Evolutionary conservation across 1,140 invertebrate genomes (phyloP), one percentile per base, ranked within the genome.

Genomic region (Solenopsis fugax): DNA sequence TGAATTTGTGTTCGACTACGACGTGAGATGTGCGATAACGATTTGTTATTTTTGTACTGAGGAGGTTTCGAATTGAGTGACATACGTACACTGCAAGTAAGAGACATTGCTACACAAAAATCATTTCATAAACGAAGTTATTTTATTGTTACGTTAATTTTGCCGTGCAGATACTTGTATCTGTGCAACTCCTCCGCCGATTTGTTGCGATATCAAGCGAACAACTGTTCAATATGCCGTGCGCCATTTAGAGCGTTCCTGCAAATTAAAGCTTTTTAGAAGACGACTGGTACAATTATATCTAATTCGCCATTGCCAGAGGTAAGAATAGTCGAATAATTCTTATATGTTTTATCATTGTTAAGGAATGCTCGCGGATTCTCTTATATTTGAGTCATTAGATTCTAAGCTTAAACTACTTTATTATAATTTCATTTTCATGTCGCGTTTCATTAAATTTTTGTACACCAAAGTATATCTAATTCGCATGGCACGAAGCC

Each of bases 141-240:
- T 89, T 64, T 69, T 75, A 16, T 89, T 75, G 29, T n/a, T 94
- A 99, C 99, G 0, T 95, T 99, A 21, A 99, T 99, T 90, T 96
- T 29, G 88, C 99, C 99, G 0, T 99, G 99, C 94, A 96, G 99
- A 45, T 99, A 99, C 96, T 96, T 99, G 18, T 99, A 99, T 93
- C 95, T 99, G 77, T 99, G 99, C 94, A 99, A 99, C 95, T 97
- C 97, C 0, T 99, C 99, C 0, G 99, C 29, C 29, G 29, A 29
- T 95, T 99, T 98, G 0, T 95, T 99, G 69, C 96, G 98, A 81
- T 99, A 99, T 94, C 98, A 99, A 96, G 98, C 99, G 9, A 99
- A 98, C 94, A 99, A 99, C 95, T 99, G 99, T 94, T 99, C n/a
- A n/a, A n/a, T 99, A 89, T 99, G 99, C 93, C 96, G 99, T 86